Conservation (phyloP, 2,888 invertebrate genomes). For the Dryadula phaetusa region DNA sequence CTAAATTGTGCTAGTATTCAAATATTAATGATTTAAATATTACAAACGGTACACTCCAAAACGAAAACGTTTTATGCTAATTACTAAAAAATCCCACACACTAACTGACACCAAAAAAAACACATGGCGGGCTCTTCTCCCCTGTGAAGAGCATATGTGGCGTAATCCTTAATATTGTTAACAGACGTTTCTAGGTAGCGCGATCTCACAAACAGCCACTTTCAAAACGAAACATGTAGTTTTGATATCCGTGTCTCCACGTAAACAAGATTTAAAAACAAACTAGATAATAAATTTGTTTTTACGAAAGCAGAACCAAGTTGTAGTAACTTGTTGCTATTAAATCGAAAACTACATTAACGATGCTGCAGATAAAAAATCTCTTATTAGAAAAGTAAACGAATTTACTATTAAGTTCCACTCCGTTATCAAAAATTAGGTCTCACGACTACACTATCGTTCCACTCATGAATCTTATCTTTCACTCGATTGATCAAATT, state of each 20-base stretch:
- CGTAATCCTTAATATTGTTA: constrained; percentile 28
- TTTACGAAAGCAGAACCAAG: constrained; percentile 25
- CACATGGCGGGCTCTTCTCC: constrained; percentile 26
- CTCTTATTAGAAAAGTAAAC: not conserved
- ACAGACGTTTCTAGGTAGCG: constrained; percentile 26
- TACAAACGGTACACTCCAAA: not conserved
- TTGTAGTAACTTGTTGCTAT: not conserved
- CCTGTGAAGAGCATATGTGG: constrained; percentile 38
- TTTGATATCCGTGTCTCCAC: constrained; percentile 13
- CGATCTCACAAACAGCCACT: constrained; percentile 12
- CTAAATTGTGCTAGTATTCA: not conserved
- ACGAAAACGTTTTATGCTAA: not conserved
- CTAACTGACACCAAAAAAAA: constrained; percentile 14
- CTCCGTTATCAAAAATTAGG: constrained; percentile 60
- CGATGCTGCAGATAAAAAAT: not conserved
- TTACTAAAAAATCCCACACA: constrained; percentile 6
- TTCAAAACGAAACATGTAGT: constrained; percentile 19
- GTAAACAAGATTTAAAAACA: constrained; percentile 13
- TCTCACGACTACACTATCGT: constrained; percentile 46
- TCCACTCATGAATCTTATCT: constrained; percentile 49
- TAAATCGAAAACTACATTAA: not conserved
- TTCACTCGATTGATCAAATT: constrained; percentile 63
- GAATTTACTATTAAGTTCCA: not conserved
- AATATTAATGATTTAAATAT: not conserved
- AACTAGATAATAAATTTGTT: constrained; percentile 1